phyloP scores from a whole-genome alignment of 30 jellyfish, hydroid and myxozoan genomes.

The Aurelia coerulea region DNA sequence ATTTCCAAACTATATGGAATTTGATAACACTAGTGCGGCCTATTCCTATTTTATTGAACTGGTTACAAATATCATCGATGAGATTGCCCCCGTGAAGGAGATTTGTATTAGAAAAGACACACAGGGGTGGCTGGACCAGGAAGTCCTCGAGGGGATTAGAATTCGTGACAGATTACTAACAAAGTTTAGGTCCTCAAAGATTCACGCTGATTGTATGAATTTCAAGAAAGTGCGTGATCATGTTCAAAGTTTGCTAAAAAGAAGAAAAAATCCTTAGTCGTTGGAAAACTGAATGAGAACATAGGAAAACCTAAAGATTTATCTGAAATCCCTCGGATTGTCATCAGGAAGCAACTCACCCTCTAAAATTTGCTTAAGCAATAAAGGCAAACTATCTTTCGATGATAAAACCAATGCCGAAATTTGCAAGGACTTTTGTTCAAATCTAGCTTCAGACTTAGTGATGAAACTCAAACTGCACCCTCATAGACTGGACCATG shows the following conservation, averaged over 20 bases:
- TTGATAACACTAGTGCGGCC: not conserved
- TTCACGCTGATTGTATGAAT: not conserved
- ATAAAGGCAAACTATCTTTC: not conserved
- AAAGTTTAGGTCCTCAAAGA: not conserved
- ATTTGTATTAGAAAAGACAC: no score
- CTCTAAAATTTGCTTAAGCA: no score
- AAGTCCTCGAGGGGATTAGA: no score
- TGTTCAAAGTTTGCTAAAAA: slow-evolving; percentile 4
- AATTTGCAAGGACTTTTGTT: not conserved
- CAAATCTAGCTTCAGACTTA: not conserved
- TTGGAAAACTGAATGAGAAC: not conserved
- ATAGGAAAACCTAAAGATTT: not conserved
- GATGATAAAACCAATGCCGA: slow-evolving; percentile 23
- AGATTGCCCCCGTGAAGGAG: no score
- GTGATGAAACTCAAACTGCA: not conserved
- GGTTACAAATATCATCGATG: no score
- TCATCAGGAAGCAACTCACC: not conserved
- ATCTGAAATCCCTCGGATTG: slow-evolving; percentile 6
- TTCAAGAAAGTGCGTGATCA: slow-evolving; percentile 7
- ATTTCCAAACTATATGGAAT: not conserved
- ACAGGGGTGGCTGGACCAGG: no score
- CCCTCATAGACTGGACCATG: no score
- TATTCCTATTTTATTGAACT: not conserved
- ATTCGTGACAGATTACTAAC: not conserved
- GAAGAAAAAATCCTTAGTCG: not conserved